These are phyloP conservation scores for Myodes glareolus DNA, from an alignment of 2,113 vertebrate species.

Conservation along the genomic window DNA sequence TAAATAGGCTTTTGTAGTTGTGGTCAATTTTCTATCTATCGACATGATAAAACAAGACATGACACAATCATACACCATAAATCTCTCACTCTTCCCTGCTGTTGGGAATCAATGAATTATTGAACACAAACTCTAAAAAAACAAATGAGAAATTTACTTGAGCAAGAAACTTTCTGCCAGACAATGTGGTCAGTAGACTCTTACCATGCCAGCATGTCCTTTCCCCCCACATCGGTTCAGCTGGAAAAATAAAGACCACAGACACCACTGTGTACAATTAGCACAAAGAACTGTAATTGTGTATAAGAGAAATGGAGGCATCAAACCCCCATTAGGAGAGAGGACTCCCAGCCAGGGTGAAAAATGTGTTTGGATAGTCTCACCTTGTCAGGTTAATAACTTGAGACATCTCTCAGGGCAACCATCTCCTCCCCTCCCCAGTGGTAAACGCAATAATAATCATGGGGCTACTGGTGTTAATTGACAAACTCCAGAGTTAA, in stretches of 20 bases:
- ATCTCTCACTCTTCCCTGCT: conserved; percentile 93
- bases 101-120: conserved; percentile 93
- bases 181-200: conserved; percentile 76
- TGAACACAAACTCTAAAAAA: conserved; percentile 92
- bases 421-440: not conserved
- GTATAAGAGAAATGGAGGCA: conserved; percentile 77
- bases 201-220: conserved; percentile 39
- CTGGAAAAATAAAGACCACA: conserved; percentile 72
- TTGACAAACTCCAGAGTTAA: conserved; percentile 14
- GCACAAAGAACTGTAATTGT: conserved; percentile 70
- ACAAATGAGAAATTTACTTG: conserved; percentile 91
- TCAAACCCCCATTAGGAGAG: conserved; percentile 58
- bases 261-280: conserved; percentile 70
- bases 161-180: conserved; percentile 89
- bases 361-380: conserved; percentile 60
- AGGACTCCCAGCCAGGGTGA: not conserved
- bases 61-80: conserved; percentile 94
- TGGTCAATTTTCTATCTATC: conserved; percentile 95
- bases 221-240: conserved; percentile 58
- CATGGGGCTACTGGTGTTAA: not conserved
- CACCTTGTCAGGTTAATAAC: conserved; percentile 71
- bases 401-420: not conserved
- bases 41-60: conserved; percentile 95
- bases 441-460: not conserved
- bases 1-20: conserved; percentile 94